Evolutionary conservation across 2,888 invertebrate species (phyloP).

Genomic region (Aleiodes leptofemur): DNA sequence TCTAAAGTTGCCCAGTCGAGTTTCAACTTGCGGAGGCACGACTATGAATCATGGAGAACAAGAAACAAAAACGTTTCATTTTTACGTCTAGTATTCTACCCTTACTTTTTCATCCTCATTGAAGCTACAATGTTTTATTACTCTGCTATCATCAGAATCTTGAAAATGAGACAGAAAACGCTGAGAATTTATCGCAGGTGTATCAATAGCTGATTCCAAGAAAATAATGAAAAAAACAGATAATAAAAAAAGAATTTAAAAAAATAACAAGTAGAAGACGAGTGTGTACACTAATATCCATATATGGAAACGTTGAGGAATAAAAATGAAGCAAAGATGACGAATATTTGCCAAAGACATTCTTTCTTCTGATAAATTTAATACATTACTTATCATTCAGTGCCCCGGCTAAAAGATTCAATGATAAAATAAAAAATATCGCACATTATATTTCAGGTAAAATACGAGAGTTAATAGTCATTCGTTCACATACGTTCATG

Average conservation of each 20-base stretch:
- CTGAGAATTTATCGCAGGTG: conserved; percentile 36
- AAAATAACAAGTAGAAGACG: conserved; percentile 6
- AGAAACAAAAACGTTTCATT: conserved; percentile 13
- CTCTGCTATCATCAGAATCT: background rate
- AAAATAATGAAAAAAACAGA: conserved; percentile 11
- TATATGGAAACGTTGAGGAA: conserved; percentile 28
- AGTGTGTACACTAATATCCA: conserved; percentile 32
- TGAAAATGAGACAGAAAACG: background rate
- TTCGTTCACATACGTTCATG: background rate
- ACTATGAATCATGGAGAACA: conserved; percentile 41
- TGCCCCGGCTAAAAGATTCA: background rate
- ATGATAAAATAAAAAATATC: background rate
- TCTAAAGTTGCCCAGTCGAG: conserved; percentile 18
- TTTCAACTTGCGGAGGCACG: conserved; percentile 30
- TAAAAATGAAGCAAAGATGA: conserved; percentile 28
- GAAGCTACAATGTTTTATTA: background rate
- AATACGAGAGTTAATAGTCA: background rate
- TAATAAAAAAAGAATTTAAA: conserved; percentile 14
- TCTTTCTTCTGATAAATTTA: conserved; percentile 15
- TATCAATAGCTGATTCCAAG: conserved; percentile 26
- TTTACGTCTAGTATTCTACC: conserved; percentile 8
- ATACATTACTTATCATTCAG: background rate
- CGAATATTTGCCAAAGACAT: conserved; percentile 25
- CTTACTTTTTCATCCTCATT: background rate
- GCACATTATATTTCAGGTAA: background rate